These are phyloP conservation scores for Prochilodus magdalenae DNA, from an alignment of 2,113 vertebrate genomes.

Conservation along the genomic window DNA sequence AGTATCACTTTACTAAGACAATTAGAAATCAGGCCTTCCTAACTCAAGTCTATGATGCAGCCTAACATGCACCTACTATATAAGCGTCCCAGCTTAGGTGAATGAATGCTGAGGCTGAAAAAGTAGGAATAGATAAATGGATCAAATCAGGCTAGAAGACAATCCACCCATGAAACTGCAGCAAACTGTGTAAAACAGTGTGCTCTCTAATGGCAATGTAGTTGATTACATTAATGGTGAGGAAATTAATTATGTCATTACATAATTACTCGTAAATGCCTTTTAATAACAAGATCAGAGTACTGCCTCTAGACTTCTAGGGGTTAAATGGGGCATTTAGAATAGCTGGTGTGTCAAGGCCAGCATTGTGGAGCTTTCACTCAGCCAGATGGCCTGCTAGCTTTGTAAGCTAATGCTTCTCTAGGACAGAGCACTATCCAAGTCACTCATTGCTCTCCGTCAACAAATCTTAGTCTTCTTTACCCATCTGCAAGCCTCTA, in stretches of 20 bases:
- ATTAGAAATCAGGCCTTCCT: conserved; percentile 47
- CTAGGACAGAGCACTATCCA: background rate
- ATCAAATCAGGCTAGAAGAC: background rate
- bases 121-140: background rate
- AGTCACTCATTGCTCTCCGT: background rate
- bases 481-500: conserved; percentile 2
- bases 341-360: conserved; percentile 12
- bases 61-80: background rate
- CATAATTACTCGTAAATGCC: background rate
- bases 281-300: background rate
- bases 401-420: conserved; percentile 29
- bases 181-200: too few relatives aligned
- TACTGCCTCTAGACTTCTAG: background rate
- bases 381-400: conserved; percentile 34
- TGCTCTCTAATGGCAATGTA: background rate
- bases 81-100: background rate
- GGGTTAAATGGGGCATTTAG: conserved; percentile 5
- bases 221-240: background rate
- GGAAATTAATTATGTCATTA: background rate
- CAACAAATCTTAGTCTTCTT: conserved; percentile 18
- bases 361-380: conserved; percentile 16
- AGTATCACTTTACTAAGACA: conserved; percentile 52
- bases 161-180: background rate
- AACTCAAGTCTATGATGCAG: background rate
- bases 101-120: background rate